Base-by-base conservation (phyloP, 2,888 invertebrate genomes). In the Dolichomitus sp. region DNA sequence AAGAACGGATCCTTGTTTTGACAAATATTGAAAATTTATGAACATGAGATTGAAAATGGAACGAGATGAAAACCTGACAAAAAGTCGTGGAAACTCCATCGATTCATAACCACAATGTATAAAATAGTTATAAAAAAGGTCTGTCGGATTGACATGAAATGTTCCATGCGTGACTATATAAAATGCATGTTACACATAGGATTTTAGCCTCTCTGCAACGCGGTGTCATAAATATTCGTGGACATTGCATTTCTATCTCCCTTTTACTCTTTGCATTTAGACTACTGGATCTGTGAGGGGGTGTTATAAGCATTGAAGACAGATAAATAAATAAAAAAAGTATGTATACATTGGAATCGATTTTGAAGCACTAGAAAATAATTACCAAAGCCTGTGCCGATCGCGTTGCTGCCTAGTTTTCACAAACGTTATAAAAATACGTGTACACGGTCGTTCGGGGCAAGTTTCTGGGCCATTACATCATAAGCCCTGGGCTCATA, bases 321-420 rank as follows among this genome's bases (percentile, higher is more conserved):
- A 45, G 17, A 72, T 30, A 54, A 54, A 72, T 59, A 17, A 68
- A 50, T 11, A 45, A 50, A 11, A 45, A 57, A 72, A 40, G 52
- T 66, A 33, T 48, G 33, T 14, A 30, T 17, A 30, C 50, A 14
- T 17, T n/a, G 5, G 14, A 73, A 54, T 30, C 17, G 27, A 66
- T 9, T 50, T 14, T 50, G 57, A 37, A 37, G 27, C 73, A 42
- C 68, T 61, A 12, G 40, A 68, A 80, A 61, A 52, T 80, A 68
- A 73, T 80, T 52, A 74, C 40, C 23, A 23, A 45, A 52, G 33
- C 17, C 14, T 61, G 50, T 54, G 68, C 30, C 52, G 27, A 23
- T 2, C 3, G 11, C 37, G 6, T 14, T 59, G 33, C 33, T 19
- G 19, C 0, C 0, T 12, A 2, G 12, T 63, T 42, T 40, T 30